Evolutionary conservation across 1,140 invertebrate genomes (phyloP), one percentile per base, ranked within the genome.

Genomic region (Meloidogyne chitwoodi): DNA sequence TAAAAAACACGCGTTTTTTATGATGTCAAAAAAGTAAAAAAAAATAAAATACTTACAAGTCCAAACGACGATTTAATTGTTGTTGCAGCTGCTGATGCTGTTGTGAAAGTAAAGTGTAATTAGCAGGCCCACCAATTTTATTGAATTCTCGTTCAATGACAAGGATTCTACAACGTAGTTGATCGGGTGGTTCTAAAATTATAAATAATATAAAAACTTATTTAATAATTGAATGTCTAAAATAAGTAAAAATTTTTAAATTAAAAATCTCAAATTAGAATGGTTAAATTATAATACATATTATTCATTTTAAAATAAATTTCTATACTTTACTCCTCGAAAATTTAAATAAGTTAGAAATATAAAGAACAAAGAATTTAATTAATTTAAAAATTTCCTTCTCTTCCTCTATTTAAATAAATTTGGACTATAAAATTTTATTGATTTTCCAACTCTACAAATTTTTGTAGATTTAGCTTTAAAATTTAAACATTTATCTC

Each of bases 101-200:
- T 12, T 72, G 56, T 64, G 64, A 24, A 34, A 73, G 38, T 24
- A 44, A 31, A n/a, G 71, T 63, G 31, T 73, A 73, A 64, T 73
- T 56, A 56, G 41, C 56, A 5, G 44, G 24, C 14, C 71, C 71
- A 12, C 71, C 71, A 31, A 73, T 73, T 64, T 73, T 61, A 34
- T 34, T 73, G 56, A 73, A 64, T 31, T 73, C 71, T 24, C 29
- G 41, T 63, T 73, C 56, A 56, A 73, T 56, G 34, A 38, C 19
- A 63, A 22, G 5, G 56, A 56, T 61, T 16, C 71, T 19, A 19
- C 19, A 14, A 26, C 56, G 56, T 27, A 73, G 56, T 34, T 56
- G 41, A 8, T 73, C 71, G 11, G 71, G 71, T 16, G 71, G 71
- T 22, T 73, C 71, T 73, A 56, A n/a, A n/a, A 48, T 48, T n/a